phyloP scores from a whole-genome alignment of 2,888 invertebrate species.

The Drosophila colorata region DNA sequence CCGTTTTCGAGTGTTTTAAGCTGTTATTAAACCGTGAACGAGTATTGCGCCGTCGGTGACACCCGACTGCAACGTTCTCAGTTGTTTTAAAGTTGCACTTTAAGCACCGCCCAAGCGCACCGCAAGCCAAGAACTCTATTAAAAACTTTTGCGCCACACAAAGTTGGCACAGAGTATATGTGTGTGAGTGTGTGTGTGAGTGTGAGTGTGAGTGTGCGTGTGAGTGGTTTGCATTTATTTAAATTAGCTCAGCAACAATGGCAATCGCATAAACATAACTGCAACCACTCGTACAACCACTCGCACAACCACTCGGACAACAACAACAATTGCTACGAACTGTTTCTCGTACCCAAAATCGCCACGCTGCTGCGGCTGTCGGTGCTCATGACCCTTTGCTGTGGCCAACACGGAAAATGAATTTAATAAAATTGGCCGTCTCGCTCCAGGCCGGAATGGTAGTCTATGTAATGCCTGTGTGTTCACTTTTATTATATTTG shows the following conservation, averaged over 20 bases:
- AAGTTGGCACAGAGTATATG: constrained; percentile 10
- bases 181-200: neutral
- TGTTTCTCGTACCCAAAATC: constrained; percentile 61
- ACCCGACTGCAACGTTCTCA: no score
- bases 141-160: constrained; percentile 56
- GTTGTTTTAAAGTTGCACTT: constrained; percentile 53
- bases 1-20: no score
- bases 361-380: constrained; percentile 59
- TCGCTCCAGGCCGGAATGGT: neutral
- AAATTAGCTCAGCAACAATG: constrained; percentile 58
- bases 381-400: constrained; percentile 53
- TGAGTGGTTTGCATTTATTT: constrained; percentile 26
- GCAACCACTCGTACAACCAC: constrained; percentile 31
- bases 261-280: constrained; percentile 52
- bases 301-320: constrained; percentile 19
- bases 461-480: neutral
- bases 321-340: constrained; percentile 33
- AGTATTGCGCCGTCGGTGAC: no score
- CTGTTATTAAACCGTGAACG: no score
- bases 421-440: constrained; percentile 40
- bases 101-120: constrained; percentile 37
- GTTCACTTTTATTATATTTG: constrained; percentile 14
- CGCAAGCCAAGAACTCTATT: constrained; percentile 55
- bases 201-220: neutral
- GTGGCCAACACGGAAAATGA: constrained; percentile 38